Evolutionary conservation across 2,113 vertebrate genomes (phyloP).

Genomic region (Crotalus horridus): DNA sequence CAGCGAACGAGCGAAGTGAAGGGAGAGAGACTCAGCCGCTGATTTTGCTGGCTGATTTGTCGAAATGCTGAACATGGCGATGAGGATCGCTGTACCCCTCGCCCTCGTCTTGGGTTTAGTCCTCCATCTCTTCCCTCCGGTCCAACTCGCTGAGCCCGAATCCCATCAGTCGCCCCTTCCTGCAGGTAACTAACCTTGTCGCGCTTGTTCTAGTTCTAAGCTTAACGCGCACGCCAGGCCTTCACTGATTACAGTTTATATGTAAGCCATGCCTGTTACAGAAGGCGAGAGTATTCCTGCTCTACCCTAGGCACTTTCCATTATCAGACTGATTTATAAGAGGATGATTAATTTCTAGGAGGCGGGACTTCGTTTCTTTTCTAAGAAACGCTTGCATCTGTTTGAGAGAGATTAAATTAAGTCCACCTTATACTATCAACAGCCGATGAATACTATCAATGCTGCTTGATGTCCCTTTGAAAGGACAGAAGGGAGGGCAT

Average conservation of each 20-base stretch:
- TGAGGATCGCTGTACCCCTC: constrained; percentile 50
- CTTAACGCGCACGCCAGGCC: not conserved
- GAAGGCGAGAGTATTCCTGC: not conserved
- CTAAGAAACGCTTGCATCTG: not conserved
- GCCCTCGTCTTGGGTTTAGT: constrained; percentile 13
- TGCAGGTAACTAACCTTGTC: constrained; percentile 69
- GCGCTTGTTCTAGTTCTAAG: not conserved
- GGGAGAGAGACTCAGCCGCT: not conserved
- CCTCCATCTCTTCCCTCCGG: constrained; percentile 44
- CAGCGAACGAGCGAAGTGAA: not conserved
- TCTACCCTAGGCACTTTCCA: not conserved
- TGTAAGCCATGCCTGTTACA: not conserved
- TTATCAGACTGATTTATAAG: not conserved
- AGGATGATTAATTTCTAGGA: not conserved
- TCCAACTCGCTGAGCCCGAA: constrained; percentile 30
- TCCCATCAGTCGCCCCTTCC: constrained; percentile 50
- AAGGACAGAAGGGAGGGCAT: not conserved
- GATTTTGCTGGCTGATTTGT: not conserved
- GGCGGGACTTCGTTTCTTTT: not conserved
- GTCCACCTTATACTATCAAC: not conserved
- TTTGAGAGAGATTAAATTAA: not conserved
- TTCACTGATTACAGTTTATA: not conserved
- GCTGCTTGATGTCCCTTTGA: not conserved
- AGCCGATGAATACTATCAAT: not conserved
- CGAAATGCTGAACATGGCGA: constrained; percentile 48